Base-by-base conservation (phyloP, 2,888 invertebrate genomes). In the Tipula lateralis region DNA sequence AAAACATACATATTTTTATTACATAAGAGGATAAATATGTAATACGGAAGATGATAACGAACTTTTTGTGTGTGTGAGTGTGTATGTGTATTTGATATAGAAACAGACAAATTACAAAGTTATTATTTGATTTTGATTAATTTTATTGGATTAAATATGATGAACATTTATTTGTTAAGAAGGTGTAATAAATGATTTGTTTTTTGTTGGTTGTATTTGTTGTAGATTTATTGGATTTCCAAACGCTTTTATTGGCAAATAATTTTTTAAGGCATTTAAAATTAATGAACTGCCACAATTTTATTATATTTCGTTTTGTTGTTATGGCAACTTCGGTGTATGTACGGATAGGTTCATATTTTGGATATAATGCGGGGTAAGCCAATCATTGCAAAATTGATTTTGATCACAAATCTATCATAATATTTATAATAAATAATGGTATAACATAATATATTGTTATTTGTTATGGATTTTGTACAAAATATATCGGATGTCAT, bases 71-170 rank as follows among this genome's bases (percentile, higher is more conserved):
- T 66, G 24, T 66, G 66, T 66, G 9, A 24, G 24, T 66, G 9
- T 66, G 9, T 66, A 24, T 24, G 3, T 39, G 13, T 66, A 66
- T 66, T 66, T 66, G 66, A 66, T 66, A 66, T 24, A 66, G 24
- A 66, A 66, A 66, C 66, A 66, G 66, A 66, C 66, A 66, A 66
- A 66, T 66, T 66, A 66, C 66, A 66, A 66, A 66, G 66, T 66
- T 66, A 66, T 66, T 66, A 66, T 66, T 66, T 66, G 66, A 66
- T 66, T 66, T 66, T 66, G 66, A 66, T 66, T 66, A 66, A 66
- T 66, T 66, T 66, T 66, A 66, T 66, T 66, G 66, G 66, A 66
- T 66, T 66, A 66, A 66, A 66, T 66, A 66, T 66, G 66, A 66
- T 66, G 66, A 66, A 66, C 66, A 66, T 66, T 66, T 66, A 66